These are phyloP conservation scores for Agrenia bidenticulata DNA, from an alignment of 2,888 invertebrate genomes.

Conservation along the genomic window DNA sequence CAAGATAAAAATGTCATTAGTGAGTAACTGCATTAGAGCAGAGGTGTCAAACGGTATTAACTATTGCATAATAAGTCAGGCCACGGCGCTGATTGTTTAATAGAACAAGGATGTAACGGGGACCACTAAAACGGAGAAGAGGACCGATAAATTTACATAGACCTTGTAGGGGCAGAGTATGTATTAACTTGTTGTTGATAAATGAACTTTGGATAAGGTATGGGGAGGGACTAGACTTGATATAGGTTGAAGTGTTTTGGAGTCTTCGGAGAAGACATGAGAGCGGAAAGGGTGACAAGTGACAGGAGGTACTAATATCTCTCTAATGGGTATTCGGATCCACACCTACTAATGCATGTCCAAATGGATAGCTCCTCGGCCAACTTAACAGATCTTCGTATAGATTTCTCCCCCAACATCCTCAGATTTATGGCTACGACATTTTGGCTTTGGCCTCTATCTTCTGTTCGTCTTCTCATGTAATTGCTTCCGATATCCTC, in stretches of 20 bases:
- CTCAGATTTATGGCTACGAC: conserved; percentile 19
- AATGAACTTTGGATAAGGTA: no score
- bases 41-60: neutral
- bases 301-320: conserved; percentile 10
- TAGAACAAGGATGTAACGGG: conserved; percentile 3
- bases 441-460: conserved; percentile 14
- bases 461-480: conserved; percentile 5
- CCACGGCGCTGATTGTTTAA: neutral
- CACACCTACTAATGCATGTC: neutral
- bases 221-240: no score
- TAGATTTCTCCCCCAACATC: conserved; percentile 10
- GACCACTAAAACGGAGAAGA: conserved; percentile 3
- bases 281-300: conserved; percentile 9
- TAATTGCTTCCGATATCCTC: conserved; percentile 22
- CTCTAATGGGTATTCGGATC: conserved; percentile 11
- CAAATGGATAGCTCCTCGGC: conserved; percentile 5
- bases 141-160: neutral
- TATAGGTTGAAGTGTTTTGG: no score
- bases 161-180: no score
- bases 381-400: neutral
- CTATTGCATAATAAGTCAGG: neutral
- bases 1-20: conserved; percentile 11
- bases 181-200: no score
- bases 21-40: conserved; percentile 4
- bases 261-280: no score